Conservation (phyloP, 2,113 vertebrate species). For the Corydoras sp. region DNA sequence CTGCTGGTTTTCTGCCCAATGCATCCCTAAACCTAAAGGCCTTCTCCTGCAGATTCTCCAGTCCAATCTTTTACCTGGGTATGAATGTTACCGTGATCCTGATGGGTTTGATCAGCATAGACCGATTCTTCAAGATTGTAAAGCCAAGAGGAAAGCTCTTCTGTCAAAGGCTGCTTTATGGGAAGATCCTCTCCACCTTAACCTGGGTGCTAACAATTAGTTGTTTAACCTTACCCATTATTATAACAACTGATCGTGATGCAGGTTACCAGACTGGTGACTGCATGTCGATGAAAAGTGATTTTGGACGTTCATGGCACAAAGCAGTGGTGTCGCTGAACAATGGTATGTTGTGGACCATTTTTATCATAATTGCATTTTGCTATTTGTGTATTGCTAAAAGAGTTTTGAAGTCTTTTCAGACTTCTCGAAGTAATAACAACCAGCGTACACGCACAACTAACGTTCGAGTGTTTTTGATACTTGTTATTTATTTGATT, state of each 20-base stretch:
- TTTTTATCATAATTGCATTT: slow-evolving; percentile 58
- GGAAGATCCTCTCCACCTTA: slow-evolving; percentile 55
- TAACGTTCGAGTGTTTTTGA: slow-evolving; percentile 72
- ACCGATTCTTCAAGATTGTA: slow-evolving; percentile 73
- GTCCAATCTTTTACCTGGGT: slow-evolving; percentile 69
- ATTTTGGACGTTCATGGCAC: slow-evolving; percentile 56
- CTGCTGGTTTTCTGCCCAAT: slow-evolving; percentile 56
- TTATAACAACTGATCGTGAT: slow-evolving; percentile 61
- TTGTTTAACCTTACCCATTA: slow-evolving; percentile 65
- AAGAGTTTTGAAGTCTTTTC: slow-evolving; percentile 36
- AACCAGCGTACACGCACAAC: slow-evolving; percentile 50
- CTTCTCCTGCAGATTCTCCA: slow-evolving; percentile 66
- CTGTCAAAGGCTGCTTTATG: slow-evolving; percentile 54
- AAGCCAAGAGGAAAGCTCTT: slow-evolving; percentile 58
- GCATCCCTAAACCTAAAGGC: slow-evolving; percentile 50
- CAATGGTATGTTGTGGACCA: slow-evolving; percentile 69
- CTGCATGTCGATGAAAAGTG: slow-evolving; percentile 66
- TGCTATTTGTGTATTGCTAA: slow-evolving; percentile 65
- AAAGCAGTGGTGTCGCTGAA: slow-evolving; percentile 55
- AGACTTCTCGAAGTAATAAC: slow-evolving; percentile 21
- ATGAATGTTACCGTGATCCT: slow-evolving; percentile 74
- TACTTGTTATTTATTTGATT: slow-evolving; percentile 63
- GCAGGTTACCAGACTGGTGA: slow-evolving; percentile 21
- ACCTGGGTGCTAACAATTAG: slow-evolving; percentile 63
- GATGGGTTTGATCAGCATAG: slow-evolving; percentile 70